Evolutionary conservation across 2,888 invertebrate genomes (phyloP).

Genomic region (Phalera bucephala): DNA sequence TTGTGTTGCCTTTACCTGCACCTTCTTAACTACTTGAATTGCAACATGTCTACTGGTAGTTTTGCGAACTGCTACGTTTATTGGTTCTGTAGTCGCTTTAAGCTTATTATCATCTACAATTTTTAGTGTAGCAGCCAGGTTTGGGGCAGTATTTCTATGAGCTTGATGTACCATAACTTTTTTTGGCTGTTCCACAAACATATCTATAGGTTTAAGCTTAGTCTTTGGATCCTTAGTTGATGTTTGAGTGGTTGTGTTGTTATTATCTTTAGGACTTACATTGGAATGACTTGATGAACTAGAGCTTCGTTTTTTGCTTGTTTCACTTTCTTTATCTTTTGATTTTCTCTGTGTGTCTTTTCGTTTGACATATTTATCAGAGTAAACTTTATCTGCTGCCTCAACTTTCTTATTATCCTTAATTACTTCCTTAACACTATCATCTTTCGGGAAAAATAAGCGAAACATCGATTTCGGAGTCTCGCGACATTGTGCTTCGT

Average conservation of each 20-base stretch:
- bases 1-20: conserved; percentile 50
- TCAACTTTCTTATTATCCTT: conserved; percentile 47
- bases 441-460: conserved; percentile 45
- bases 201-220: conserved; percentile 66
- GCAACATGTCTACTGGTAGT: conserved; percentile 39
- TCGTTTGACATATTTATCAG: conserved; percentile 70
- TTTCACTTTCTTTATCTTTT: conserved; percentile 42
- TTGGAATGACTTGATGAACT: conserved; percentile 56
- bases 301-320: conserved; percentile 44
- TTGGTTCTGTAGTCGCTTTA: conserved; percentile 30
- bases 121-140: conserved; percentile 33
- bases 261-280: conserved; percentile 53
- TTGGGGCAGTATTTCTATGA: conserved; percentile 58
- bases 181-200: conserved; percentile 62
- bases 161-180: conserved; percentile 53
- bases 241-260: conserved; percentile 33
- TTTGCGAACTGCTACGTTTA: conserved; percentile 27
- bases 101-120: conserved; percentile 34
- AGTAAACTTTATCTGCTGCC: conserved; percentile 48
- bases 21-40: conserved; percentile 51
- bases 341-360: conserved; percentile 55
- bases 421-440: conserved; percentile 33
- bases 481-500: conserved; percentile 41
- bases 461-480: conserved; percentile 46
- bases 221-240: conserved; percentile 53